Percentiles rank a stretch among this genome's conserved stretches.
Evolutionary conservation across 2,888 invertebrate genomes (phyloP).

Genomic region (Gisinianus flammeolus): DNA sequence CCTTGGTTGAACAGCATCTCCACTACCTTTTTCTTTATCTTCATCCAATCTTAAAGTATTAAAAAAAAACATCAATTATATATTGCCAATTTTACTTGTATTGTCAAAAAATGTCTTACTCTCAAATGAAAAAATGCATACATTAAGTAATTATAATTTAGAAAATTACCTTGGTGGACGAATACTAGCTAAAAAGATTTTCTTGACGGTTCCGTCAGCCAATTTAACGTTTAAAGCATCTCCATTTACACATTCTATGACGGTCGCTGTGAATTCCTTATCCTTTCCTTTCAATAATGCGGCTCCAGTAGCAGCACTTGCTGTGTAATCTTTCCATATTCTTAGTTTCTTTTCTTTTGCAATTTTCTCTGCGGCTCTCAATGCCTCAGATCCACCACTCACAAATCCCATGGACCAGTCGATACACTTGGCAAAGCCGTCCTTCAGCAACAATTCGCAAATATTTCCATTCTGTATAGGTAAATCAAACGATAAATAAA

Average conservation of each 20-base stretch:
- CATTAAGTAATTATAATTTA: background rate
- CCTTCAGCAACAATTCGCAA: constrained; percentile 85
- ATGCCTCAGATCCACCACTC: constrained; percentile 78
- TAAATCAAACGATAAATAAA: constrained; percentile 29
- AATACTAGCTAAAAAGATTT: constrained; percentile 94
- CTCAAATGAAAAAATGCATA: background rate
- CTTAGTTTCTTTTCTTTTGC: constrained; percentile 87
- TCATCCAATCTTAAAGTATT: constrained; percentile 50
- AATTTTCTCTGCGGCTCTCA: constrained; percentile 80
- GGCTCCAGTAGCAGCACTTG: constrained; percentile 67
- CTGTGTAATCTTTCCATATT: constrained; percentile 91
- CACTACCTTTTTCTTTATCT: constrained; percentile 41
- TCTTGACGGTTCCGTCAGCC: constrained; percentile 78
- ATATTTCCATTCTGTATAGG: constrained; percentile 75
- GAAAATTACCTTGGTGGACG: constrained; percentile 82
- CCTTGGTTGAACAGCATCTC: constrained; percentile 18
- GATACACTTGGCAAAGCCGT: constrained; percentile 92
- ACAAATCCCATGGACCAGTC: constrained; percentile 90
- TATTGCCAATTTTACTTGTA: background rate
- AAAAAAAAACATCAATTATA: too few species aligned
- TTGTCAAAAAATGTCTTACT: background rate
- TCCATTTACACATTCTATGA: constrained; percentile 90
- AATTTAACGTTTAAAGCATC: constrained; percentile 89
- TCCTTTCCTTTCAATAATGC: constrained; percentile 68
- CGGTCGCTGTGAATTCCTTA: constrained; percentile 80